These are phyloP conservation scores for Agrenia bidenticulata DNA, from an alignment of 2,888 invertebrate species.

Conservation along the genomic window DNA sequence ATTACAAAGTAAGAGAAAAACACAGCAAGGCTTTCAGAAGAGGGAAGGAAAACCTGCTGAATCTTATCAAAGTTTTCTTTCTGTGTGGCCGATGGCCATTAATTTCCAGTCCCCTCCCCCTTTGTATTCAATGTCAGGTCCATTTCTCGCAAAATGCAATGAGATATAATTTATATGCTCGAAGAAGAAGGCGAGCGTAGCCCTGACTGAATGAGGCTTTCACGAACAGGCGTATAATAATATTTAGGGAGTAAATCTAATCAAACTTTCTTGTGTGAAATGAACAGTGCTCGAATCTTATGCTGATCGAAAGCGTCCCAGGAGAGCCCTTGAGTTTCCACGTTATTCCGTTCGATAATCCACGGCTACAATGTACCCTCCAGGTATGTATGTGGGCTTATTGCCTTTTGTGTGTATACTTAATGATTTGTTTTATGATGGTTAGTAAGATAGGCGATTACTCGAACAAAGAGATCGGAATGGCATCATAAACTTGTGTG, in stretches of 20 bases:
- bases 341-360: constrained; percentile 94
- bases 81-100: constrained; percentile 43
- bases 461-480: too few relatives aligned
- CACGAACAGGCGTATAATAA: background rate
- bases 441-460: too few relatives aligned
- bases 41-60: background rate
- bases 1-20: background rate
- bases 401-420: too few relatives aligned
- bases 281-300: constrained; percentile 88
- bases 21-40: background rate
- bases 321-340: constrained; percentile 94
- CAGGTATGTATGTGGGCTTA: constrained; percentile 60
- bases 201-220: background rate
- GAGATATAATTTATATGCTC: constrained; percentile 8
- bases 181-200: background rate
- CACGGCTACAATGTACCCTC: constrained; percentile 83
- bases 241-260: background rate
- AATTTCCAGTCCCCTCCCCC: constrained; percentile 41
- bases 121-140: constrained; percentile 9
- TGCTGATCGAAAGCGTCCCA: constrained; percentile 92
- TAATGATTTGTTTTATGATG: too few relatives aligned
- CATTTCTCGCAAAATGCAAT: constrained; percentile 7
- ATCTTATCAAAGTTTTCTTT: constrained; percentile 12
- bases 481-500: too few relatives aligned
- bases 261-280: constrained; percentile 1